Evolutionary conservation across 2,888 invertebrate genomes (phyloP).

Genomic region (Brachylomia viminalis): DNA sequence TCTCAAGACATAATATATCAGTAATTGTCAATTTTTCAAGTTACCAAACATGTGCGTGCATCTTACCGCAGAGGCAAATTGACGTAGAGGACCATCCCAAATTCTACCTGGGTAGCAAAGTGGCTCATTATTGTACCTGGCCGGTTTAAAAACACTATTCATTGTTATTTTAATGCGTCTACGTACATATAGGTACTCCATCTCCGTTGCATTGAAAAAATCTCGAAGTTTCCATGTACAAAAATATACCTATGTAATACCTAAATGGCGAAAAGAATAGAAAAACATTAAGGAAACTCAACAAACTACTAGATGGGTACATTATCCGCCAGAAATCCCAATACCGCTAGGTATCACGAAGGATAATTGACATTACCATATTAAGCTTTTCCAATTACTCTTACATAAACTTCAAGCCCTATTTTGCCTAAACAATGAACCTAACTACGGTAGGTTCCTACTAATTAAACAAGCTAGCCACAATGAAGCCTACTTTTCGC

Average conservation of each 20-base stretch:
- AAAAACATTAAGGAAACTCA: neutral
- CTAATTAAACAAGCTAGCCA: slow-evolving; percentile 16
- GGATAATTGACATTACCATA: slow-evolving; percentile 29
- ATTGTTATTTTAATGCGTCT: neutral
- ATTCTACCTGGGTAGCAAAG: neutral
- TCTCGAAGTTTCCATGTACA: neutral
- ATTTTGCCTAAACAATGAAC: slow-evolving; percentile 27
- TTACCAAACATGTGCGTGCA: neutral
- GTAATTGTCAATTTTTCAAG: slow-evolving; percentile 1
- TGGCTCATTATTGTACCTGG: no score
- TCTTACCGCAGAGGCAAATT: neutral
- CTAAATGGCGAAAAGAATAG: neutral
- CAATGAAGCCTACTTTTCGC: slow-evolving; percentile 25
- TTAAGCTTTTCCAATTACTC: slow-evolving; percentile 32
- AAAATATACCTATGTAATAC: neutral
- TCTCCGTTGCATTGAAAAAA: neutral
- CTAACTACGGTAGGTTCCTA: slow-evolving; percentile 4
- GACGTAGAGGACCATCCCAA: no score
- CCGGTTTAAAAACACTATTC: neutral
- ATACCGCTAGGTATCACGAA: neutral
- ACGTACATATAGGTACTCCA: neutral
- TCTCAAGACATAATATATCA: neutral
- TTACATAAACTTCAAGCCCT: neutral
- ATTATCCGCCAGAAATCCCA: neutral
- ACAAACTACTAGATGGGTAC: neutral